Conservation (phyloP, 2,113 vertebrate species). For the Recurvirostra avosetta region DNA sequence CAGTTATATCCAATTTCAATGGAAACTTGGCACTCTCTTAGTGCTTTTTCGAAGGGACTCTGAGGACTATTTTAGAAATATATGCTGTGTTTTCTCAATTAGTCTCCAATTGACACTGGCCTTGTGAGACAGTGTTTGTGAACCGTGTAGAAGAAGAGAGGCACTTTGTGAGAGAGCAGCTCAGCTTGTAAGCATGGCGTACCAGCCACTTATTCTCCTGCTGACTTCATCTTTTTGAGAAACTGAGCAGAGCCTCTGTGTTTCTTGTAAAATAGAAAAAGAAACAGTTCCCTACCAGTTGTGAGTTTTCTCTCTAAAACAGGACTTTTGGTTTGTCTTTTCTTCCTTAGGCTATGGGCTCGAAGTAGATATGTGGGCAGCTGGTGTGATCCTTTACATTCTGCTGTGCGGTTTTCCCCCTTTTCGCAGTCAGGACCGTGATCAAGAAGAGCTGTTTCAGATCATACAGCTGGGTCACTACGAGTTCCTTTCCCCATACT, state of each 20-base stretch:
- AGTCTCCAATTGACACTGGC: neutral
- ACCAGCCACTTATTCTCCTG: neutral
- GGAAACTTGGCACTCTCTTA: conserved; percentile 26
- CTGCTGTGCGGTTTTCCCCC: conserved; percentile 95
- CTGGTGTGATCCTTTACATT: conserved; percentile 94
- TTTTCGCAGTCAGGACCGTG: conserved; percentile 89
- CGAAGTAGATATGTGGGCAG: conserved; percentile 94
- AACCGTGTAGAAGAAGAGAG: neutral
- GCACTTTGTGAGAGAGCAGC: neutral
- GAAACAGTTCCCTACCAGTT: neutral
- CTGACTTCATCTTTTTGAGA: neutral
- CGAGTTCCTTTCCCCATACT: conserved; percentile 91
- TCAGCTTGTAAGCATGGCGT: neutral
- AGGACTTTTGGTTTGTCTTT: neutral
- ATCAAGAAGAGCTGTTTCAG: conserved; percentile 92
- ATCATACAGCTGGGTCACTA: conserved; percentile 90
- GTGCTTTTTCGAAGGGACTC: neutral
- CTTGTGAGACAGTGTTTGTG: conserved; percentile 4
- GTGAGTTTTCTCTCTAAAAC: neutral
- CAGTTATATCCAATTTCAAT: neutral
- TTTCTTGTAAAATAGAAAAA: neutral
- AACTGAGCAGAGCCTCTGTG: neutral
- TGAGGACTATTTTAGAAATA: conserved; percentile 17
- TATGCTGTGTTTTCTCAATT: neutral
- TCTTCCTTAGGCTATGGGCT: conserved; percentile 87